Percentiles rank a stretch among this genome's conserved stretches.
These are phyloP conservation scores for Cnemophilus loriae DNA, from an alignment of 2,113 vertebrate species.

Conservation along the genomic window DNA sequence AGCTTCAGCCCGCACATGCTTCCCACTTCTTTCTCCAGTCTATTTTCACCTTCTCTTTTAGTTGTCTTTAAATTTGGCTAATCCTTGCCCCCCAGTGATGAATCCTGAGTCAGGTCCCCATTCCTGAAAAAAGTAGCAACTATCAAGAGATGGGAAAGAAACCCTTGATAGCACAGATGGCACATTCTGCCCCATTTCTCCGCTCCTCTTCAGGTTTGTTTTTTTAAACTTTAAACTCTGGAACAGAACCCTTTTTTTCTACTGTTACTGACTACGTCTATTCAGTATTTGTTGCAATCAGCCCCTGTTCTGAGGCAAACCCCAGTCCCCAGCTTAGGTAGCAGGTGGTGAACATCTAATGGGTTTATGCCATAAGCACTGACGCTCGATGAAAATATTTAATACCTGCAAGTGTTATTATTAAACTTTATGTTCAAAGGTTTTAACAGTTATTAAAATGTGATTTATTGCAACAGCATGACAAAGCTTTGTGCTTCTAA, in stretches of 20 bases:
- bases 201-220: neutral
- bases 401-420: neutral
- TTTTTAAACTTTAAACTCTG: neutral
- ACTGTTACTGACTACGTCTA: fast-evolving
- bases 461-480: neutral
- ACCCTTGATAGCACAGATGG: fast-evolving
- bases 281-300: neutral
- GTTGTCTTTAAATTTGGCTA: neutral
- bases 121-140: neutral
- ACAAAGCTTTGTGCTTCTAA: neutral
- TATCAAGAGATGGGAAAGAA: neutral
- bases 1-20: neutral
- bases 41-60: neutral
- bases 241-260: neutral
- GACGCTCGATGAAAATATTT: fast-evolving
- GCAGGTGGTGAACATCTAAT: neutral
- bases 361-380: neutral
- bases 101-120: neutral
- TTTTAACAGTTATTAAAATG: slow-evolving; percentile 21
- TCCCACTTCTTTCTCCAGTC: neutral
- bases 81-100: neutral
- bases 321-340: neutral
- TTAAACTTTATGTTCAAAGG: neutral
- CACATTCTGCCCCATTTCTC: neutral
- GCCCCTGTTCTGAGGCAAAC: neutral